Evolutionary conservation across 2,113 vertebrate genomes (phyloP).

Genomic region (Tachycineta bicolor): DNA sequence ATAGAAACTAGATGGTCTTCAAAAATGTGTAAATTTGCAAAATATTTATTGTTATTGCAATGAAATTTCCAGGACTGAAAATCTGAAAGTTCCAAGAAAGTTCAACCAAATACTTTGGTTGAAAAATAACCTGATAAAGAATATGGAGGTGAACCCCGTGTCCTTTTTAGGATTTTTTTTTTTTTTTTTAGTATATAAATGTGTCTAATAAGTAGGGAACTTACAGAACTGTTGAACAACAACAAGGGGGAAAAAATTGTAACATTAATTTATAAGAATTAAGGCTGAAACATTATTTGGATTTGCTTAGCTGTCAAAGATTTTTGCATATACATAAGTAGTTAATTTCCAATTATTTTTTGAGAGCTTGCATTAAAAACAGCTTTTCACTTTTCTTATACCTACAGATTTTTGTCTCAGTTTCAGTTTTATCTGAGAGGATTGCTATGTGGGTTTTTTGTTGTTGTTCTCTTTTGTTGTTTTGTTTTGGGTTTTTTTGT

Average conservation of each 20-base stretch:
- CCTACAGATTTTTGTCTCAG: not conserved
- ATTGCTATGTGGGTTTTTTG: not conserved
- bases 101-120: conserved; percentile 78
- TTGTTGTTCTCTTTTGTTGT: not conserved
- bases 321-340: not conserved
- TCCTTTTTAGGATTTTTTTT: not conserved
- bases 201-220: not conserved
- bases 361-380: not conserved
- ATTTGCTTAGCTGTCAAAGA: not conserved
- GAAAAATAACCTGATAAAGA: conserved; percentile 81
- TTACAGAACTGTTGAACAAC: not conserved
- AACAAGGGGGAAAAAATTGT: not conserved
- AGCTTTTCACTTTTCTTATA: not conserved
- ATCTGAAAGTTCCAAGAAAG: conserved; percentile 73
- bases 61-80: conserved; percentile 78
- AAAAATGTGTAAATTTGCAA: conserved; percentile 76
- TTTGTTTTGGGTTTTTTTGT: not conserved
- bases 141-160: conserved; percentile 72
- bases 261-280: not conserved
- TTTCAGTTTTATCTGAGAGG: not conserved
- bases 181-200: not conserved
- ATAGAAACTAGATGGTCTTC: conserved; percentile 79
- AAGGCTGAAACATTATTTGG: not conserved
- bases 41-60: conserved; percentile 85
- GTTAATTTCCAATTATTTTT: not conserved